These are phyloP conservation scores for Argya squamiceps DNA, from an alignment of 2,797 vertebrate species.

Conservation along the genomic window DNA sequence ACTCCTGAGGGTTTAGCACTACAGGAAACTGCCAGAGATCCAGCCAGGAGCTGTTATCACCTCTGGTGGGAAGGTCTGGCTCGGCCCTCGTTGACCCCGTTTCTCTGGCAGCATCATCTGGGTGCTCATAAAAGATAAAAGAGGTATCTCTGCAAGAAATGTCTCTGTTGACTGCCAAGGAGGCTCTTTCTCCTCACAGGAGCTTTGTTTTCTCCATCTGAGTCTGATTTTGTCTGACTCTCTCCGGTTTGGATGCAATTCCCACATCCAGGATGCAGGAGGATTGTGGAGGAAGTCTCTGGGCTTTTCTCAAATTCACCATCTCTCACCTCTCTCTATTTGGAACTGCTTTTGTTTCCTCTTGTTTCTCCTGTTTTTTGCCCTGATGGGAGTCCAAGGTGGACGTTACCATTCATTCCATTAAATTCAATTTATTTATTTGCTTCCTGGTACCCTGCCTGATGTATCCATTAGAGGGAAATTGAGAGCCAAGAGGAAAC, in stretches of 20 bases:
- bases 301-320: not conserved
- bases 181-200: not conserved
- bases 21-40: not conserved
- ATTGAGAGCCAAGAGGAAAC: not conserved
- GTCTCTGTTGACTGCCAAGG: not conserved
- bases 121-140: not conserved
- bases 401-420: not conserved
- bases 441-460: not conserved
- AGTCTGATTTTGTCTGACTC: not conserved
- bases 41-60: constrained; percentile 2
- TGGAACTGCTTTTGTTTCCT: not conserved
- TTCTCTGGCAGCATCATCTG: not conserved
- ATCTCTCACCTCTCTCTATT: not conserved
- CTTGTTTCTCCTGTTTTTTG: too few species aligned
- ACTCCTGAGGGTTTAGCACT: not conserved
- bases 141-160: not conserved
- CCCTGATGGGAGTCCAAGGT: not conserved
- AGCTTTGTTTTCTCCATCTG: not conserved
- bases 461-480: not conserved
- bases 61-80: not conserved
- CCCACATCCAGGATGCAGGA: not conserved
- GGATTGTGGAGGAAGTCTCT: not conserved
- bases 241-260: not conserved
- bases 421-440: not conserved
- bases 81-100: not conserved